Percentiles rank a stretch among this genome's conserved stretches.
phyloP scores from a whole-genome alignment of 2,797 vertebrate species.

The Huso huso region DNA sequence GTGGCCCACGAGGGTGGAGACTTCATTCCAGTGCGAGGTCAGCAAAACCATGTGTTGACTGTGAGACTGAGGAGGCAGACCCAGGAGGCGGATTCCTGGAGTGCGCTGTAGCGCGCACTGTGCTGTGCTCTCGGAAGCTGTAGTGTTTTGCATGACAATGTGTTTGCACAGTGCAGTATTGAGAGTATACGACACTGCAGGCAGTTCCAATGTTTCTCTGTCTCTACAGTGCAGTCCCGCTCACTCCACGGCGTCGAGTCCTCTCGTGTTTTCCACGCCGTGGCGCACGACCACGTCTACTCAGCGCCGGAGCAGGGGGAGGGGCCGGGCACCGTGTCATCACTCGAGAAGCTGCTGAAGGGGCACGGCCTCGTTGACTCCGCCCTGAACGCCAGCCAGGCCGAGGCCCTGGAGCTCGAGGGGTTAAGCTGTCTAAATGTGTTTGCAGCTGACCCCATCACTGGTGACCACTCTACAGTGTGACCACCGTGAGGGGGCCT shows the following conservation, averaged over 20 bases:
- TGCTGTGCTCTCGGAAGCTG: background rate
- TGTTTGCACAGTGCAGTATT: background rate
- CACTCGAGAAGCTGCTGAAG: background rate
- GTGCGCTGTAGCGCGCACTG: background rate
- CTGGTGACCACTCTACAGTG: constrained; percentile 30
- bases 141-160: background rate
- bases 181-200: too few species aligned
- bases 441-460: constrained; percentile 24
- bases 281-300: constrained; percentile 20
- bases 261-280: constrained; percentile 35
- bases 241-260: constrained; percentile 61
- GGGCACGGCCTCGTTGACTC: constrained; percentile 26
- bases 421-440: constrained; percentile 13
- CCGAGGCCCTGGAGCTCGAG: constrained; percentile 22
- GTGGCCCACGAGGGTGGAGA: constrained; percentile 52
- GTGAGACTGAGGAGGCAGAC: too few species aligned
- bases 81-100: background rate
- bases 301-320: background rate
- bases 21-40: constrained; percentile 60
- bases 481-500: constrained; percentile 8
- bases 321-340: constrained; percentile 13
- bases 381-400: constrained; percentile 16
- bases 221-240: constrained; percentile 65
- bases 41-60: constrained; percentile 23
- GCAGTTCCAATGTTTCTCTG: background rate